phyloP scores from a whole-genome alignment of 2,888 invertebrate species.

The Argynnis bischoffii region DNA sequence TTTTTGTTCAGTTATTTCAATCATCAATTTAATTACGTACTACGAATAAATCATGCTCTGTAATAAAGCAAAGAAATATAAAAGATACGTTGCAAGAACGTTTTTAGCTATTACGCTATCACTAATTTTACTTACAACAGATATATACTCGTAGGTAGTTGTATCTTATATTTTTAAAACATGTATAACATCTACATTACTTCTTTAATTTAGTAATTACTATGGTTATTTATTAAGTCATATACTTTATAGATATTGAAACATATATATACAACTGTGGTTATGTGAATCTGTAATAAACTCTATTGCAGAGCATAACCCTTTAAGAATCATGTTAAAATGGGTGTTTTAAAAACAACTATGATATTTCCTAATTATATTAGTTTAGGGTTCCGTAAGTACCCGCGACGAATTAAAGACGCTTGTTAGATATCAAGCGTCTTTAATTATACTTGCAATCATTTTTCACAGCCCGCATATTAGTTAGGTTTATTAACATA shows the following conservation, averaged over 20 bases:
- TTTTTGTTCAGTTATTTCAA: too few relatives aligned
- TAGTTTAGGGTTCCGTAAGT: conserved; percentile 23
- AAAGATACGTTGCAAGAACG: neutral
- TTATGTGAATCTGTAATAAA: neutral
- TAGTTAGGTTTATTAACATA: conserved; percentile 16
- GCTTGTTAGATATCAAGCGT: conserved; percentile 15
- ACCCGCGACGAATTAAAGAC: conserved; percentile 12
- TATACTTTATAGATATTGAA: neutral
- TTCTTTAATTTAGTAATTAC: neutral
- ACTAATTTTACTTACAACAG: neutral
- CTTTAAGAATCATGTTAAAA: neutral
- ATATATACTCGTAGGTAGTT: neutral
- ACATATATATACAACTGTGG: neutral
- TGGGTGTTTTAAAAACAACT: neutral
- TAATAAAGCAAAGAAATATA: neutral
- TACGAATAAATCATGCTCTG: too few relatives aligned
- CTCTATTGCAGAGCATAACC: neutral
- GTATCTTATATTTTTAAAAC: neutral
- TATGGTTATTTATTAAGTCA: neutral
- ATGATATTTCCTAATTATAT: conserved; percentile 10
- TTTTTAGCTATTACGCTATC: neutral
- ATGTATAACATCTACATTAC: conserved; percentile 6
- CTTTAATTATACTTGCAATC: conserved; percentile 5
- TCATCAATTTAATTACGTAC: too few relatives aligned
- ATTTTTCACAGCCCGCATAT: conserved; percentile 31